Percentiles rank a stretch among this genome's conserved stretches.
phyloP scores from a whole-genome alignment of 2,113 vertebrate genomes.

The Dicrurus megarhynchus region DNA sequence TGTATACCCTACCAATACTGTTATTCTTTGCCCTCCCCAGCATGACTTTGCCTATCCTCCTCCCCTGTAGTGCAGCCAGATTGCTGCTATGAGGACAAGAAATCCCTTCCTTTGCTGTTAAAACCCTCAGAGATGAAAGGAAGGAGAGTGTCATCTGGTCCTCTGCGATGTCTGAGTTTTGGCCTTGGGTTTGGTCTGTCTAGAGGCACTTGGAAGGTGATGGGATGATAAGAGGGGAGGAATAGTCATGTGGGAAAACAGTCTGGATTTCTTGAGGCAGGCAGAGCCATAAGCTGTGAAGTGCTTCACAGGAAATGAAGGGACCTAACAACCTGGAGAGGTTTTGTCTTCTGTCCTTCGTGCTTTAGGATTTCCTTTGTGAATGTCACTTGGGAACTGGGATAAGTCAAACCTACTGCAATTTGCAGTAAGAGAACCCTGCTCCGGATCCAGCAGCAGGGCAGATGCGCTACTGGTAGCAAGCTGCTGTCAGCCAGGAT shows the following conservation, averaged over 20 bases:
- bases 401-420: neutral
- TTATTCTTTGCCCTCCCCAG: neutral
- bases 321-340: neutral
- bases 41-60: neutral
- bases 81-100: neutral
- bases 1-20: neutral
- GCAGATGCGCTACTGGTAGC: neutral
- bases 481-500: neutral
- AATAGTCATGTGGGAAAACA: neutral
- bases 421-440: neutral
- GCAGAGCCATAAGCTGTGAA: neutral
- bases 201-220: neutral
- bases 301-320: neutral
- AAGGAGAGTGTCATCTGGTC: neutral
- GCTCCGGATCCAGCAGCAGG: neutral
- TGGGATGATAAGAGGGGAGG: neutral
- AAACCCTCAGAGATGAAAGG: neutral
- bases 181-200: neutral
- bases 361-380: neutral
- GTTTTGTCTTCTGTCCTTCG: neutral
- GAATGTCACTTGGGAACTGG: neutral
- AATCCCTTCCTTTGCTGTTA: neutral
- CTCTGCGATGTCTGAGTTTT: neutral
- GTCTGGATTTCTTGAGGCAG: neutral
- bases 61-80: accelerated